Conservation (phyloP, 1,140 invertebrate genomes). For the Theocolax elegans region DNA sequence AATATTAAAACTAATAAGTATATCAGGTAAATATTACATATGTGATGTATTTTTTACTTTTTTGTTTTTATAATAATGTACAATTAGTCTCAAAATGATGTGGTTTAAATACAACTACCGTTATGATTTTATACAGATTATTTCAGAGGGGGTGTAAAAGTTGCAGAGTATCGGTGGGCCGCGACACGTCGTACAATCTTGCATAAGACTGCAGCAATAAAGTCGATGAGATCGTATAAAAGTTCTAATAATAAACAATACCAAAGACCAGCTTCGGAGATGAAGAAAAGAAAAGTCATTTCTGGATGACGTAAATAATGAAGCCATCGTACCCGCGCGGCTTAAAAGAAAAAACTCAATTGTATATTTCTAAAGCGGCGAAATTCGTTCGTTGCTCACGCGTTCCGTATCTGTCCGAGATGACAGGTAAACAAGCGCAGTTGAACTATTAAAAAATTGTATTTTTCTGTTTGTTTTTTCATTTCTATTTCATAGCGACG, state of each 20-base stretch:
- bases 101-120: background rate
- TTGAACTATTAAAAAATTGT: no score
- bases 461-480: no score
- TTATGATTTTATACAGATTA: constrained; percentile 14
- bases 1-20: constrained; percentile 48
- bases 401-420: background rate
- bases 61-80: constrained; percentile 15
- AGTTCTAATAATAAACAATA: constrained; percentile 20
- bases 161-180: constrained; percentile 40
- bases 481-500: no score
- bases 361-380: background rate
- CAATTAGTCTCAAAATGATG: constrained; percentile 21
- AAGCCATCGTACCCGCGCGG: constrained; percentile 1
- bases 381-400: constrained; percentile 19
- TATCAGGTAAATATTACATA: constrained; percentile 10
- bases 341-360: background rate
- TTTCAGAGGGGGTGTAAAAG: constrained; percentile 25
- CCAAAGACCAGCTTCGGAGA: constrained; percentile 48
- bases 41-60: no score
- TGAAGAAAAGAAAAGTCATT: constrained; percentile 28
- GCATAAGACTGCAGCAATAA: constrained; percentile 26
- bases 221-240: constrained; percentile 39
- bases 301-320: background rate
- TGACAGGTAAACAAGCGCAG: background rate
- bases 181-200: constrained; percentile 36